These are phyloP conservation scores for Erpobdella octoculata DNA, from an alignment of 2,888 invertebrate species.

Conservation along the genomic window DNA sequence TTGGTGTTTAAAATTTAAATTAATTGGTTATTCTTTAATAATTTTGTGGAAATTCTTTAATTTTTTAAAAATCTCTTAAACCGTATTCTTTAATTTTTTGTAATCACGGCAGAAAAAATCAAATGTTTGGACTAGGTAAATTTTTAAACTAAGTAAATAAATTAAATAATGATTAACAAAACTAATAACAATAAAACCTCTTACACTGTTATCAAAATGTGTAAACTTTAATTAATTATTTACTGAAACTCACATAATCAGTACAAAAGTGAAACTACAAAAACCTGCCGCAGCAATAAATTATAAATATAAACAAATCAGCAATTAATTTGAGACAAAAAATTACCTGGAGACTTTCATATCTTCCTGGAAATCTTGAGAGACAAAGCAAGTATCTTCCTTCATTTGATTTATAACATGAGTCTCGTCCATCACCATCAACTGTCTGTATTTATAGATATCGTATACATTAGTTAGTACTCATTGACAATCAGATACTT, in stretches of 20 bases:
- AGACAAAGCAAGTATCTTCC: conserved; percentile 91
- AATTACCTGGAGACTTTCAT: conserved; percentile 48
- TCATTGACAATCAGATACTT: too few relatives aligned
- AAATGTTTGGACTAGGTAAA: not conserved
- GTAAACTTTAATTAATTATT: too few relatives aligned
- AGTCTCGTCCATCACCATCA: conserved; percentile 97
- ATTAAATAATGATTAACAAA: not conserved
- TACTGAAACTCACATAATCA: too few relatives aligned
- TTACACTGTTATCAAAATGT: not conserved
- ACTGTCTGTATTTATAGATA: conserved; percentile 59
- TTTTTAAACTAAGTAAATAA: not conserved
- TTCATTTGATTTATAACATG: conserved; percentile 96
- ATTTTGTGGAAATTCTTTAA: not conserved
- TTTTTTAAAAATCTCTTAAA: not conserved
- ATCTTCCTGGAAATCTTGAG: conserved; percentile 71
- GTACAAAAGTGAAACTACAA: too few relatives aligned
- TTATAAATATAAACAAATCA: too few relatives aligned
- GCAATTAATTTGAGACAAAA: too few relatives aligned
- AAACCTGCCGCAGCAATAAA: too few relatives aligned
- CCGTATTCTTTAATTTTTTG: not conserved
- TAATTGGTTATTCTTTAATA: not conserved
- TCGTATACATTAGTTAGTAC: not conserved
- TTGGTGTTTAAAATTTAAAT: conserved; percentile 15
- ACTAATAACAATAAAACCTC: not conserved
- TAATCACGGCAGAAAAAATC: not conserved